A percentile compares a stretch with the other conserved stretches of the same genome.
These are phyloP conservation scores for Aurelia aurita DNA, from an alignment of 30 jellyfish, hydroid and myxozoan species.

Conservation along the genomic window DNA sequence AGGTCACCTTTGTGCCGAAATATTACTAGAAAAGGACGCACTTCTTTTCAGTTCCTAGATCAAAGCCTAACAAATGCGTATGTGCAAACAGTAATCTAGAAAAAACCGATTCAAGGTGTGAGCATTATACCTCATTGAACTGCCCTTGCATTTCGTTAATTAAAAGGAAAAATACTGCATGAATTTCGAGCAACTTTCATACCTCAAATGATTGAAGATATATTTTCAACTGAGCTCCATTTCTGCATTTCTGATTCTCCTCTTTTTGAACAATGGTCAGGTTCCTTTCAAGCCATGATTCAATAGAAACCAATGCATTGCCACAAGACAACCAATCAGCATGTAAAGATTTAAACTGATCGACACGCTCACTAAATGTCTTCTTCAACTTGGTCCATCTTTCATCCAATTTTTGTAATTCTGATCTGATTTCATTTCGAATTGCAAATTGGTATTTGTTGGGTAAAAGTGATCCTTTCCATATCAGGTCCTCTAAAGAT, in stretches of 20 bases:
- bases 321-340: constrained; percentile 39
- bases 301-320: constrained; percentile 5
- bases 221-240: constrained; percentile 26
- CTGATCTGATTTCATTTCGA: constrained; percentile 62
- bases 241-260: constrained; percentile 18
- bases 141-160: neutral
- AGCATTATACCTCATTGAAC: too few relatives aligned
- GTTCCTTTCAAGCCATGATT: constrained; percentile 17
- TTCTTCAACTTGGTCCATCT: constrained; percentile 49
- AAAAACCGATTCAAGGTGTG: too few relatives aligned
- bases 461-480: constrained; percentile 94
- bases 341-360: constrained; percentile 28
- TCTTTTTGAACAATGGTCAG: constrained; percentile 7
- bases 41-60: too few relatives aligned
- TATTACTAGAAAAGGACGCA: too few relatives aligned
- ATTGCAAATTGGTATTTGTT: constrained; percentile 67
- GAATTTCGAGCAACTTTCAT: neutral
- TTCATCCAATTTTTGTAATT: constrained; percentile 64
- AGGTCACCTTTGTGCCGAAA: too few relatives aligned
- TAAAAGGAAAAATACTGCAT: neutral
- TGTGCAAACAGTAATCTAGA: too few relatives aligned
- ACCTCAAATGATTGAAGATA: constrained; percentile 38
- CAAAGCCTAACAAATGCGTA: too few relatives aligned
- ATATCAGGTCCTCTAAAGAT: constrained; percentile 73
- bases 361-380: constrained; percentile 16